Evolutionary conservation across 2,113 vertebrate genomes (phyloP).

Genomic region (Pristiophorus japonicus): DNA sequence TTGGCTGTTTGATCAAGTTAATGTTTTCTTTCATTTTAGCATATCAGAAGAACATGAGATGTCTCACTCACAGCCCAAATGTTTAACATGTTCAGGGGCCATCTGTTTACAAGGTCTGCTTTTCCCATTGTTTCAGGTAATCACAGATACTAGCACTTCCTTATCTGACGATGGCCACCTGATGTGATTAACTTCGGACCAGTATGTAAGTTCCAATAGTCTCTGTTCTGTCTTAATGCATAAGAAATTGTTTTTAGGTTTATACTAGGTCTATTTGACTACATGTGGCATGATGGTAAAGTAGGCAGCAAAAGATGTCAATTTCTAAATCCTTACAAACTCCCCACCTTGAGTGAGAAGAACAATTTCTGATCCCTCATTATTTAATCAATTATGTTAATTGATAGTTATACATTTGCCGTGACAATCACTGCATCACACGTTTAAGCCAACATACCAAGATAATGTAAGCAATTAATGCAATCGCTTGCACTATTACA

Average conservation of each 20-base stretch:
- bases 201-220: not conserved
- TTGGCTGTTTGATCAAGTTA: not conserved
- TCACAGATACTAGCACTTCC: not conserved
- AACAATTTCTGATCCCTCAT: no score
- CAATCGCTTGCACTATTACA: no score
- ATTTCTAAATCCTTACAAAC: not conserved
- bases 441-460: no score
- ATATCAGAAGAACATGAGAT: no score
- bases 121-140: not conserved
- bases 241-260: not conserved
- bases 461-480: no score
- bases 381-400: no score
- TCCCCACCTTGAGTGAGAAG: no score
- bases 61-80: not conserved
- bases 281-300: not conserved
- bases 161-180: not conserved
- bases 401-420: no score
- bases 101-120: not conserved
- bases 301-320: not conserved
- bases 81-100: not conserved
- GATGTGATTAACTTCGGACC: not conserved
- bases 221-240: not conserved
- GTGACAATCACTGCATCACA: no score
- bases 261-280: not conserved
- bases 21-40: not conserved